Evolutionary conservation across 2,113 vertebrate genomes (phyloP), one percentile per base, ranked within the genome.

Genomic region (Perca schrenkii): DNA sequence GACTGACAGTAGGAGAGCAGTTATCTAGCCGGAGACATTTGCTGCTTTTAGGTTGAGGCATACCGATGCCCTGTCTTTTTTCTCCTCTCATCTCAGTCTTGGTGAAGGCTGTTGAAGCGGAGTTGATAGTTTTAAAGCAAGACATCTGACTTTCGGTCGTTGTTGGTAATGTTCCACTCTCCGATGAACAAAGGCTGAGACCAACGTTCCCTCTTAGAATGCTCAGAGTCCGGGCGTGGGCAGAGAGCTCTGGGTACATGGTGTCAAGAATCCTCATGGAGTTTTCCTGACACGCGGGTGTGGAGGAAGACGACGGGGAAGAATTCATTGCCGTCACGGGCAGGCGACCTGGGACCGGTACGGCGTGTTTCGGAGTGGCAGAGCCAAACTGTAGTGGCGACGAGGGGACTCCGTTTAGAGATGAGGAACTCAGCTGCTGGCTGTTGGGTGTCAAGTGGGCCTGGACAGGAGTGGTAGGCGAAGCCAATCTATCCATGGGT

Each of bases 351-450:
- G 98, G 98, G 47, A 99, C 98, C 0, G 98, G 98, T 43, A 99
- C 95, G 0, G 98, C 98, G 0, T 99, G 98, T 85, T 99, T 99
- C n/a, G 98, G 98, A 19, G 98, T 99, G 4, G 96, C 96, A 8
- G 97, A 96, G 77, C 97, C 98, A 43, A 99, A 99, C 85, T 98
- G 98, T 82, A 99, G 88, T 6, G 98, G 98, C 0, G 98, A 99
- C 0, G 97, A 96, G 16, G 93, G 95, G 82, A 95, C 96, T 68
- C 89, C 84, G 13, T 95, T 90, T 15, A 86, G 53, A 62, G 91
- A 89, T 0, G 95, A 91, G 31, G 96, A 96, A 54, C 88, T 91
- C 49, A 50, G 70, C 21, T 82, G 84, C 3, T 82, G 88, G 54
- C 90, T 90, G 4, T 73, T 82, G 3, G 85, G 85, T 43, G 95